Base-by-base conservation (phyloP, 2,797 vertebrate species). In the Notoglanidium macrostoma region DNA sequence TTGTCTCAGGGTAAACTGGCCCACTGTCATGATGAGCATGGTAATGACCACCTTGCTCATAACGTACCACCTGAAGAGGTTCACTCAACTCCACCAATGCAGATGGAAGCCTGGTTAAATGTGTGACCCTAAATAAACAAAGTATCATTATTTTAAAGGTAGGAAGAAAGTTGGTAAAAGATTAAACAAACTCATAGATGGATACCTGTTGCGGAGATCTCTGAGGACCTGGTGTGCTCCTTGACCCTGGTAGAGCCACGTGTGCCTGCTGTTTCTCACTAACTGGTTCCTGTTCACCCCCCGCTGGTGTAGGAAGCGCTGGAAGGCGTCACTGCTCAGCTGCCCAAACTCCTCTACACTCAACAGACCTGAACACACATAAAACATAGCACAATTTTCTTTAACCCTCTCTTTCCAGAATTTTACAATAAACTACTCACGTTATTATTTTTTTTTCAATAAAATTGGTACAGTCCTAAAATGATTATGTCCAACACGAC, bases 21-120 rank as follows among this genome's bases (percentile, higher is more conserved):
- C 98, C 98, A 0, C 98, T 99, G 96, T 99, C 98, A 79, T 99
- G 97, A 86, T 99, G 98, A 89, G 97, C 98, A 0, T 99, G 98
- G 93, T 99, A 99, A 95, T 99, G 98, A 0, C 98, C 98, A 19
- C 98, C 98, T 90, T 98, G 94, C 81, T 98, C 96, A 0, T 99
- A 99, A 17, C 97, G 96, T 86, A 99, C 98, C 55, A 99, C 98
- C 93, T 99, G 98, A 63, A 99, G 95, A 0, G 98, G 98, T 93
- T 99, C 98, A 0, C 98, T 99, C 91, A 98, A 96, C 90, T 99
- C 98, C 92, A 99, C 98, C 0, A 99, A 93, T 74, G 96, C 93
- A 0, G 96, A 87, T 0, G 98, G 97, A 88, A 99, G 95, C 88
- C 95, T 97, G 65, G 98, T 99, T 91, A 99, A 96, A 84, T 92